Conservation (phyloP, 2,113 vertebrate species). For the Anser cygnoides region DNA sequence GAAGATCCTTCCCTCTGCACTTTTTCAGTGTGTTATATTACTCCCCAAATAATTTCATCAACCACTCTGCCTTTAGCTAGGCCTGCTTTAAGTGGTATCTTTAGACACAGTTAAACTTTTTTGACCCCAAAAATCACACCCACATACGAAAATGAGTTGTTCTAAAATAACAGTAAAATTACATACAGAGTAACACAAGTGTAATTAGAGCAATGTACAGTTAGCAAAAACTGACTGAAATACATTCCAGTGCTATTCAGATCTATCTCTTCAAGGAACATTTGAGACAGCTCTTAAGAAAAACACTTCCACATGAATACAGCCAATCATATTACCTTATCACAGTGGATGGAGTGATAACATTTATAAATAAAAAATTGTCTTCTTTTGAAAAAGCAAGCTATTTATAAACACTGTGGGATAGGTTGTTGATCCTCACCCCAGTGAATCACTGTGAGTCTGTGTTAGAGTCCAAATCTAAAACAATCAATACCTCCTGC, state of each 20-base stretch:
- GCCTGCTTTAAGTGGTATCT: neutral
- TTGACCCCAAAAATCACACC: neutral
- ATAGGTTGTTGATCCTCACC: neutral
- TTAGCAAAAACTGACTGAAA: neutral
- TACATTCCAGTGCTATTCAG: neutral
- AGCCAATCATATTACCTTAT: neutral
- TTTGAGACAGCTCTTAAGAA: neutral
- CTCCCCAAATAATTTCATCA: neutral
- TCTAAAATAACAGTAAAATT: neutral
- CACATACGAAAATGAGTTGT: neutral
- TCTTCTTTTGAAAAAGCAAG: constrained; percentile 15
- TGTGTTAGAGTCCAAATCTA: constrained; percentile 14
- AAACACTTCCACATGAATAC: neutral
- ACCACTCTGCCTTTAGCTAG: neutral
- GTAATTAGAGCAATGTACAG: neutral
- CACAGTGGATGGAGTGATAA: neutral
- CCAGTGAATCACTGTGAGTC: neutral
- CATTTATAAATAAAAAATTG: constrained; percentile 63
- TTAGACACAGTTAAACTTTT: neutral
- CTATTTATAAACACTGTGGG: constrained; percentile 37
- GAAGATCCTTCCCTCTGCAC: neutral
- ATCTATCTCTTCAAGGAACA: neutral
- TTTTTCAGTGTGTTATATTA: neutral
- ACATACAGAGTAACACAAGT: neutral
- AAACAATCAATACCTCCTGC: constrained; percentile 36